Percentiles rank a stretch among this genome's conserved stretches.
These are phyloP conservation scores for Fukomys damarensis DNA, from an alignment of 2,113 vertebrate genomes.

Conservation along the genomic window DNA sequence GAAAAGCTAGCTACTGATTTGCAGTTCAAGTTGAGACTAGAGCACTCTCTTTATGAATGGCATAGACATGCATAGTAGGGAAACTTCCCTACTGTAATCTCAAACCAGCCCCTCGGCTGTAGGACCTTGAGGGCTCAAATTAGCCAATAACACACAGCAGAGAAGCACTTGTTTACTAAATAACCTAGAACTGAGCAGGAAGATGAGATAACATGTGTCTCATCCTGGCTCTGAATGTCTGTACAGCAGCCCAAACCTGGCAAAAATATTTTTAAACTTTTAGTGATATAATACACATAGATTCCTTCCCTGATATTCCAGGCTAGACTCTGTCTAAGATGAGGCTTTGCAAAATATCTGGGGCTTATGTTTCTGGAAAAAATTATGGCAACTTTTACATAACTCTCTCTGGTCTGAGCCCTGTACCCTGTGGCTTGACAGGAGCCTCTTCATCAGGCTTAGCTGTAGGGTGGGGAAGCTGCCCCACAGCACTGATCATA, in stretches of 20 bases:
- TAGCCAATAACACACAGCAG: conserved; percentile 69
- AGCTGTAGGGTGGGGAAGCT: background rate
- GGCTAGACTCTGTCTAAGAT: conserved; percentile 66
- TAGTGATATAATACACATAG: background rate
- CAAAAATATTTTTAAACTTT: conserved; percentile 52
- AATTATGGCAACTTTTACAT: conserved; percentile 23
- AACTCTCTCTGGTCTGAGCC: background rate
- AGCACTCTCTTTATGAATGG: conserved; percentile 23
- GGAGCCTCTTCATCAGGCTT: background rate
- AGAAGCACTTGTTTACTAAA: conserved; percentile 15
- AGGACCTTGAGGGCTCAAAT: background rate
- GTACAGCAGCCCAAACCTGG: background rate
- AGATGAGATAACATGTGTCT: conserved; percentile 30
- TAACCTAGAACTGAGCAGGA: conserved; percentile 62
- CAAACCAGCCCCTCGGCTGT: background rate
- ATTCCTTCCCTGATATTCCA: conserved; percentile 70
- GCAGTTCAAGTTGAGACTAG: conserved; percentile 41
- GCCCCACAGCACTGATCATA: background rate
- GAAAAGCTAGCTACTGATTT: conserved; percentile 65
- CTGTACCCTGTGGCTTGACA: background rate
- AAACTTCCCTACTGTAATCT: background rate
- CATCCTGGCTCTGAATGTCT: background rate
- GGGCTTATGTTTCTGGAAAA: conserved; percentile 65
- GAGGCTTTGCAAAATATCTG: conserved; percentile 63
- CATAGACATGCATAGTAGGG: background rate